Evolutionary conservation across 1,140 invertebrate genomes (phyloP), one percentile per base, ranked within the genome.

Genomic region (Monomorium pharaonis): DNA sequence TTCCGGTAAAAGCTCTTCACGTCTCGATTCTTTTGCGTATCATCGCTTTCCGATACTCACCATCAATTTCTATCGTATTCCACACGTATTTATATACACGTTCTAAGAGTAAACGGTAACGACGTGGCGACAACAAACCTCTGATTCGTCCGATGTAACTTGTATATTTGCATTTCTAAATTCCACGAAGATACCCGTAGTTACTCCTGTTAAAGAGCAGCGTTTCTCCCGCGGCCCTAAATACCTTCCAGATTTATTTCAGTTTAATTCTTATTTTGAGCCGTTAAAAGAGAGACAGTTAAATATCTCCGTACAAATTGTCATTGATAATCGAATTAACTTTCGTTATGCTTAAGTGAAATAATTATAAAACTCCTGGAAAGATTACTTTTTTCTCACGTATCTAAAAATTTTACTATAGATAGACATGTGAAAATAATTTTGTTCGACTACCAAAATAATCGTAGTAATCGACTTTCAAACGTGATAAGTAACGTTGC

Each of bases 1-100:
- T 83, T 58, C 37, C 78, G 33, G 51, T 74, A 83, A 83, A 83
- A 83, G 67, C 78, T 58, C 78, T 83, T 83, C 78, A 83, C 78
- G 78, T 83, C 67, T 83, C 78, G 51, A 83, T 83, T 83, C 78
- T 72, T 83, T 83, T 51, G 78, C 78, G 24, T 72, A 83, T 83
- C 67, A 83, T 83, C 78, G 67, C 78, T 83, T 83, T 72, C 67
- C 78, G 69, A 83, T 83, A 83, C 54, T 60, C 67, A 6, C 78
- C 67, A 80, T 80, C 62, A 69, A 80, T 69, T 80, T 80, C 67
- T 72, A 74, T 83, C 78, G 65, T 65, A 47, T 81, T 24, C 51
- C 65, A 30, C 51, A 30, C 37, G 33, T 54, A 74, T 83, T 72
- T 60, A 72, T 83, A 74, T 83, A 51, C 51, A 72, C 54, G n/a